phyloP scores from a whole-genome alignment of 2,888 invertebrate species.

The Drosophila peninsularis region DNA sequence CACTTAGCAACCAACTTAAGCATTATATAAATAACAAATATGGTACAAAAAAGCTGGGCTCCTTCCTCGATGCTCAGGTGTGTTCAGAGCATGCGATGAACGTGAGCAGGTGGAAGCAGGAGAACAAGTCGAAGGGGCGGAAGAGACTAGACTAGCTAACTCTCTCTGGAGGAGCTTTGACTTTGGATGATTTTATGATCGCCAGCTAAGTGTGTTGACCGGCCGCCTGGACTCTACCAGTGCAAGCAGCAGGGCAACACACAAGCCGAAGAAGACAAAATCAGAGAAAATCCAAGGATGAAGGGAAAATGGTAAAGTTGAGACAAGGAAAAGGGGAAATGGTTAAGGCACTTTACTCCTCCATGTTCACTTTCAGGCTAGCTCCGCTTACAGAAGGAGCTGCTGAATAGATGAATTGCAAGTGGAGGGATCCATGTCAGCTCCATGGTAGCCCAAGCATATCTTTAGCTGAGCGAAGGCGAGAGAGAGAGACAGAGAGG shows the following conservation, averaged over 20 bases:
- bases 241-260: constrained; percentile 10
- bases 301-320: too few relatives aligned
- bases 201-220: constrained; percentile 2
- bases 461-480: too few relatives aligned
- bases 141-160: background rate
- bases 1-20: constrained; percentile 18
- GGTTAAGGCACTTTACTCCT: too few relatives aligned
- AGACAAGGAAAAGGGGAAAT: too few relatives aligned
- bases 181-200: background rate
- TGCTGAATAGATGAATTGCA: too few relatives aligned
- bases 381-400: too few relatives aligned
- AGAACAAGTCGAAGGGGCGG: background rate
- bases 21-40: constrained; percentile 52
- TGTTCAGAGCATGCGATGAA: background rate
- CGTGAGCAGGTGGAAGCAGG: background rate
- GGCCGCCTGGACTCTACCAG: constrained; percentile 2
- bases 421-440: too few relatives aligned
- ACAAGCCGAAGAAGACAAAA: constrained; percentile 4
- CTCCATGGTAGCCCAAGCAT: too few relatives aligned
- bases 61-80: background rate
- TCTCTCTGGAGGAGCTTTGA: too few relatives aligned
- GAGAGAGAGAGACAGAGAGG: background rate
- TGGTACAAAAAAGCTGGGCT: constrained; percentile 39
- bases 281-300: too few relatives aligned
- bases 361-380: too few relatives aligned